Evolutionary conservation across 2,797 vertebrate species (phyloP), one percentile per base, ranked within the genome.

Genomic region (Mus spretus): DNA sequence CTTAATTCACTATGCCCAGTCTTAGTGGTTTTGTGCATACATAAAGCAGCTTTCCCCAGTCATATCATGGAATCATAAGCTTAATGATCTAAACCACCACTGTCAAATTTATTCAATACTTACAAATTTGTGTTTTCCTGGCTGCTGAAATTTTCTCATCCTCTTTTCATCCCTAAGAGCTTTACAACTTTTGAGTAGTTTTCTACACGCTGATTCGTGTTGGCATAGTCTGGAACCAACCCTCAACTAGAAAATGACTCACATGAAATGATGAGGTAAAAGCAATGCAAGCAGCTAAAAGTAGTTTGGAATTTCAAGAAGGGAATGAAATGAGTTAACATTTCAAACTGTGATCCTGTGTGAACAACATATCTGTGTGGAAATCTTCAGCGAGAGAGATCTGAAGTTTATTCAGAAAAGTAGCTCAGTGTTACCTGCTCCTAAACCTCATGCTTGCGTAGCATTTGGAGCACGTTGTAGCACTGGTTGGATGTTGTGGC

Each of bases 301-400:
- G 44, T n/a, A 82, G 78, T 20, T 9, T 59, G 26, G 17, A 20
- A 31, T 74, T 4, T 59, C 17, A 26, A 37, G 50, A 44, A 31
- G 17, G 57, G 72, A 67, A 89, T 77, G 83, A 74, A 6, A 75
- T 37, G 34, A 53, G 67, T 79, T 55, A 82, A 57, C 57, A 87
- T 92, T 40, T 88, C 59, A 90, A 94, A 93, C 83, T 28, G 19
- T 7, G 1, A 61, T 34, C n/a, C 2, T 47, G 22, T 28, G 50
- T 81, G 53, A 19, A 13, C 3, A 79, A 50, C 37, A 28, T 83
- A 82, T 53, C 80, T 85, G 26, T 26, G 61, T 80, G 83, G 28
- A 93, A 70, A 47, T 78, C 24, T 61, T 81, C 19, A 44, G 15
- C 77, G 47, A 96, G 40, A 96, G 89, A 90, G 2, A 78, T 55